phyloP scores from a whole-genome alignment of 2,113 vertebrate genomes.

The Strix uralensis region DNA sequence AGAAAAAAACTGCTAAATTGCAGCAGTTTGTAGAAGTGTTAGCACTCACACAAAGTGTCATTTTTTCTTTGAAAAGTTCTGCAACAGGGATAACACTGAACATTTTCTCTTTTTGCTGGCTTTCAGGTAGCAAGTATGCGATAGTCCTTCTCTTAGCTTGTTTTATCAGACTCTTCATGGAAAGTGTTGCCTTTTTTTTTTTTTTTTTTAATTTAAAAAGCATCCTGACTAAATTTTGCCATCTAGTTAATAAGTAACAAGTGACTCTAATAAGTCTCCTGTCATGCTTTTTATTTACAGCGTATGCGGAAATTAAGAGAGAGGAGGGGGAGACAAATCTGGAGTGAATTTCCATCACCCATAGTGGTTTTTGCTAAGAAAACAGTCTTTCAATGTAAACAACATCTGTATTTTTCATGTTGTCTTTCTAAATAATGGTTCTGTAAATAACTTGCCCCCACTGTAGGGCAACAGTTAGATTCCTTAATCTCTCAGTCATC shows the following conservation, averaged over 20 bases:
- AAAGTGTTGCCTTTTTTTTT: not conserved
- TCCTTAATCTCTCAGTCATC: conserved; percentile 46
- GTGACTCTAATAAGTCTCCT: conserved; percentile 42
- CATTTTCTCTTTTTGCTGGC: not conserved
- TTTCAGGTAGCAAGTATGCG: not conserved
- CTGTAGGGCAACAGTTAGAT: conserved; percentile 12
- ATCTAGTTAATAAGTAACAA: conserved; percentile 56
- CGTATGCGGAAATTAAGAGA: conserved; percentile 41
- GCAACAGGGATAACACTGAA: not conserved
- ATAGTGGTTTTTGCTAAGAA: conserved; percentile 66
- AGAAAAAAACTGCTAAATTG: not conserved
- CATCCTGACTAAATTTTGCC: not conserved
- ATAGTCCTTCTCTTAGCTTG: not conserved
- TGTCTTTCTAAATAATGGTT: conserved; percentile 69
- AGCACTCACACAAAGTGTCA: not conserved
- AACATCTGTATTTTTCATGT: conserved; percentile 67
- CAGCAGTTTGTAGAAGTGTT: not conserved
- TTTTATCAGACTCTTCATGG: not conserved
- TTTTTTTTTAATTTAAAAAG: not conserved
- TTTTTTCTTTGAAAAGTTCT: not conserved
- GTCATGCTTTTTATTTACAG: conserved; percentile 66
- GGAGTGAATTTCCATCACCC: conserved; percentile 68
- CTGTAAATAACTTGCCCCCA: conserved; percentile 55
- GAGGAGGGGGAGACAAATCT: conserved; percentile 36
- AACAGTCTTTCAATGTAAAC: conserved; percentile 72